Evolutionary conservation across 2,888 invertebrate species (phyloP), one percentile per base, ranked within the genome.

Genomic region (Melinopterus prodromus): DNA sequence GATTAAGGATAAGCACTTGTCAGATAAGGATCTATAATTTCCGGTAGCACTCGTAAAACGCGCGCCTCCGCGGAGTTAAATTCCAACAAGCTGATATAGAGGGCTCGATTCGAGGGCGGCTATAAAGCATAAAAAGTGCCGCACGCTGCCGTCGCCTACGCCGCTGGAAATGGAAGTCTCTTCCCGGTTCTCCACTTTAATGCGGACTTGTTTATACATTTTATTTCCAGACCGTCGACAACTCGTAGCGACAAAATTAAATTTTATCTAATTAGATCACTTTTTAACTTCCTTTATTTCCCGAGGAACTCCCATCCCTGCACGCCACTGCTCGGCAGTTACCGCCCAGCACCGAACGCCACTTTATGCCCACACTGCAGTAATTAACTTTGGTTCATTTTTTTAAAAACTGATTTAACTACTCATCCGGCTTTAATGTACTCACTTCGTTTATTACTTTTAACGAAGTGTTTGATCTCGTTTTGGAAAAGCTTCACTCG

Each of bases 11-110:
- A 80, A 80, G 70, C 74, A 77, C 70, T 38, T 12, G 69, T 35
- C 38, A 72, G 80, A 80, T 79, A 80, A 77, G 78, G 71, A 80
- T 80, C 80, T 80, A 80, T 80, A 80, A 80, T 80, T 80, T 80
- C 80, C 79, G 80, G 80, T 74, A 77, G 69, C 16, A 69, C 79
- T 77, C 77, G 77, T 80, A 78, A 80, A 80, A 35, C 16, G 72
- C 16, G 79, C 35, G 74, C 74, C 74, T 74, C 6, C 26, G 74
- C 26, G n/a, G 74, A n/a, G 74, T 74, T 74, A 74, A 74, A 74
- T 74, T 74, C 37, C 35, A 74, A 35, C 53, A 12, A 53, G 53
- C 53, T 3, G 53, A 53, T 53, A 53, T 53, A 53, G 53, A 53
- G 1, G 12, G 12, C 53, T 1, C 53, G 53, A 53, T 53, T 53